Evolutionary conservation across 1,140 invertebrate genomes (phyloP).

Genomic region (Idris sp.): DNA sequence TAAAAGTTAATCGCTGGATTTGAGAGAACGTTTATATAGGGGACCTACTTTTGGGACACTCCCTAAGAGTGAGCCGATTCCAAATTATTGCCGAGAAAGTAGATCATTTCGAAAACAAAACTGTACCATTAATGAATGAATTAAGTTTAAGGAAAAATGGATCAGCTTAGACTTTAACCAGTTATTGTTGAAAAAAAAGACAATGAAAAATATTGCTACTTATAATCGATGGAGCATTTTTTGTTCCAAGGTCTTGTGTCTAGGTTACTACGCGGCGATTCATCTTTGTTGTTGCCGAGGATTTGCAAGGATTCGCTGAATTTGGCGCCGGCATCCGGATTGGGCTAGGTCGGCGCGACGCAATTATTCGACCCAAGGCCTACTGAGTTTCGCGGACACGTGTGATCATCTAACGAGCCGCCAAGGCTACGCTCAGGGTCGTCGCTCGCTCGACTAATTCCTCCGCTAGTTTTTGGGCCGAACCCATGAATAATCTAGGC

Average conservation of each 20-base stretch:
- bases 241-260: conserved; percentile 67
- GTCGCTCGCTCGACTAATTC: conserved; percentile 45
- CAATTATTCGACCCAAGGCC: conserved; percentile 53
- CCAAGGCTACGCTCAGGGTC: conserved; percentile 47
- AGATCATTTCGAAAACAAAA: too few species aligned
- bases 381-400: conserved; percentile 33
- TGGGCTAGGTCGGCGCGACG: conserved; percentile 66
- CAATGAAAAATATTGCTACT: too few species aligned
- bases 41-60: too few species aligned
- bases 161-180: too few species aligned
- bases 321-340: conserved; percentile 66
- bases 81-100: too few species aligned
- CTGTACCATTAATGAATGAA: too few species aligned
- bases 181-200: too few species aligned
- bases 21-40: too few species aligned
- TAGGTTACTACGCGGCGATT: conserved; percentile 59
- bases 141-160: too few species aligned
- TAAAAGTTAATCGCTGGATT: too few species aligned
- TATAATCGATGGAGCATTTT: conserved; percentile 66
- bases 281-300: conserved; percentile 18
- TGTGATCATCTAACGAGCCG: conserved; percentile 46
- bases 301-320: conserved; percentile 65
- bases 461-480: conserved; percentile 34
- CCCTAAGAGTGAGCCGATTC: too few species aligned
- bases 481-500: conserved; percentile 14